Evolutionary conservation across 2,113 vertebrate genomes (phyloP).

Genomic region (Oncorhynchus keta): DNA sequence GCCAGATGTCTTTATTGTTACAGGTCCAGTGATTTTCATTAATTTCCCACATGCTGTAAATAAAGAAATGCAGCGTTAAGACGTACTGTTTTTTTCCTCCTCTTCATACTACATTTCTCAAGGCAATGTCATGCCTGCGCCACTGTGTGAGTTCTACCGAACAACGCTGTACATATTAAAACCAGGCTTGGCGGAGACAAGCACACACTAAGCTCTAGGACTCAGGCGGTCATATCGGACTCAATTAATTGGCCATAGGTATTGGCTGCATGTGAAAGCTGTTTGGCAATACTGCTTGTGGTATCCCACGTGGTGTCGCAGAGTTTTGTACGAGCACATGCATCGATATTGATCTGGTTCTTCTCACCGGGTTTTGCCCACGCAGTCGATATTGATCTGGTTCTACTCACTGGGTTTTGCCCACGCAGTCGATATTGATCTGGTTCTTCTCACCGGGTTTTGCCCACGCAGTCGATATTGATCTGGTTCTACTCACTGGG

Average conservation of each 20-base stretch:
- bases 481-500: too few species aligned
- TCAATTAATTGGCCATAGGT: neutral
- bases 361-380: slow-evolving; percentile 52
- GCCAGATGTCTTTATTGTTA: slow-evolving; percentile 96
- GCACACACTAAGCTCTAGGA: neutral
- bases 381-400: too few species aligned
- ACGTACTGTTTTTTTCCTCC: slow-evolving; percentile 46
- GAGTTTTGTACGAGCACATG: too few species aligned
- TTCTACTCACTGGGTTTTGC: too few species aligned
- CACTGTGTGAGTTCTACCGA: slow-evolving; percentile 41
- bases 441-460: slow-evolving; percentile 85
- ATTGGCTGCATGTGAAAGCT: neutral
- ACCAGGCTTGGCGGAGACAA: slow-evolving; percentile 19
- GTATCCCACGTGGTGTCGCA: too few species aligned
- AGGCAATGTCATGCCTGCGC: slow-evolving; percentile 70
- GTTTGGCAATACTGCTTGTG: neutral
- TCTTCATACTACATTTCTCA: slow-evolving; percentile 61
- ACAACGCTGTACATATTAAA: slow-evolving; percentile 55
- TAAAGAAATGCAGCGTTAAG: slow-evolving; percentile 65
- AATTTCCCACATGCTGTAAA: slow-evolving; percentile 93
- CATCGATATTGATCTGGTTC: too few species aligned
- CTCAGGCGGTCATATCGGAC: neutral
- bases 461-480: slow-evolving; percentile 87
- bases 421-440: too few species aligned
- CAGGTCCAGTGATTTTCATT: slow-evolving; percentile 98